A percentile compares a stretch with the other conserved stretches of the same genome.
Conservation (phyloP, 2,888 invertebrate species). For the Macrosiphum euphorbiae region DNA sequence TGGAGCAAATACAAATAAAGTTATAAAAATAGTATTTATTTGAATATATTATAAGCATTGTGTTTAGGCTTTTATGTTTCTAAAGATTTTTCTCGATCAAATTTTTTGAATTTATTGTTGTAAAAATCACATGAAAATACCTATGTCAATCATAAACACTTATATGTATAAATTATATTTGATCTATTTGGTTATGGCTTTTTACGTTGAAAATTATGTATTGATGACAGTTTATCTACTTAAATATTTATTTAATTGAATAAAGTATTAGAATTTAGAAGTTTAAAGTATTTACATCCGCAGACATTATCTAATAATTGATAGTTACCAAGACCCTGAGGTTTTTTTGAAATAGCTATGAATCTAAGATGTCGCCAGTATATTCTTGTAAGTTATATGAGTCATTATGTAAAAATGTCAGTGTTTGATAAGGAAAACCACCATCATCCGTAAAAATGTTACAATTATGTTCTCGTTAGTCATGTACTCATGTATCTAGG, state of each 20-base stretch:
- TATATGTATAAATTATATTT: not conserved
- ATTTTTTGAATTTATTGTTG: not conserved
- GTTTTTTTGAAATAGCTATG: not conserved
- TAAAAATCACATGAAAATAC: not conserved
- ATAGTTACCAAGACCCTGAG: not conserved
- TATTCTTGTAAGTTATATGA: not conserved
- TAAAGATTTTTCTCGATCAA: not conserved
- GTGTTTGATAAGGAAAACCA: slow-evolving; percentile 45
- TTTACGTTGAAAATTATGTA: not conserved
- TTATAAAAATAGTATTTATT: not conserved
- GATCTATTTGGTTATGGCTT: not conserved
- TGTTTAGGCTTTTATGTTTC: not conserved
- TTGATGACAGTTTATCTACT: not conserved
- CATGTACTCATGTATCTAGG: not conserved
- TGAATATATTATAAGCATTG: not conserved
- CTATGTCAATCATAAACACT: not conserved
- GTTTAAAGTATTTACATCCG: not conserved
- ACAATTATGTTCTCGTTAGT: not conserved
- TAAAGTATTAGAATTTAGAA: not conserved
- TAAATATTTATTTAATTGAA: not conserved
- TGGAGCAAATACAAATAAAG: no score
- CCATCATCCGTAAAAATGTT: not conserved
- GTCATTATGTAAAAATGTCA: slow-evolving; percentile 18
- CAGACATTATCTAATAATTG: not conserved
- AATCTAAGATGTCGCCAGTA: not conserved